Base-by-base conservation (phyloP, 2,888 invertebrate genomes). In the Phyto melanocephala region DNA sequence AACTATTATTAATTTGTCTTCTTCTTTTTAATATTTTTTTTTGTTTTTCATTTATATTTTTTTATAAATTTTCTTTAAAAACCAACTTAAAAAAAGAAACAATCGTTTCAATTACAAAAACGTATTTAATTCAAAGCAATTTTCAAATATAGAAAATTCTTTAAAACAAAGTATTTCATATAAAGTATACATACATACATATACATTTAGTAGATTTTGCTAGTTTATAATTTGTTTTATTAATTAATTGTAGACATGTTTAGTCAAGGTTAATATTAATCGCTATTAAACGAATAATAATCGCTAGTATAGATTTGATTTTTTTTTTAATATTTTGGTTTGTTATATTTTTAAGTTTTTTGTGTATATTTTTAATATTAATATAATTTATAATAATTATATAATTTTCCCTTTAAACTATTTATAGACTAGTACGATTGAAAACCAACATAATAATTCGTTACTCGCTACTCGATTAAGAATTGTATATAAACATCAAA, bases 191-290 rank as follows among this genome's bases (percentile, higher is more conserved):
- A 50, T 60, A 28, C 11, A 22, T 63, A 50, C 13, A 40, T 8
- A 70, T 13, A 24, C 24, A 60, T 58, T 56, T 28, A 72, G 70
- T 82, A 82, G 78, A 56, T 54, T 52, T 75, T 79, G 78, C 79
- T 82, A 82, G 75, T 71, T 75, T 47, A 10, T 54, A 28, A 6
- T 50, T 35, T 11, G 42, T 68, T 35, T 67, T 77, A 28, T 71
- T 62, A 78, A 68, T 56, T 63, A 74, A 17, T 58, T 33, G 72
- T 77, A 81, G 72, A 22, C n/a, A n/a, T n/a, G 28, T 17, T 37
- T 82, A 82, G 81, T 70, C 71, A 65, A 82, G 82, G 75, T 77
- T 68, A 28, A 3, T 6, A 62, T 68, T 47, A 17, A 68, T 33
- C 47, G 24, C 17, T 77, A 35, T 17, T 54, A 50, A 42, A 62